Conservation (phyloP, 2,113 vertebrate species). For the Castor canadensis region DNA sequence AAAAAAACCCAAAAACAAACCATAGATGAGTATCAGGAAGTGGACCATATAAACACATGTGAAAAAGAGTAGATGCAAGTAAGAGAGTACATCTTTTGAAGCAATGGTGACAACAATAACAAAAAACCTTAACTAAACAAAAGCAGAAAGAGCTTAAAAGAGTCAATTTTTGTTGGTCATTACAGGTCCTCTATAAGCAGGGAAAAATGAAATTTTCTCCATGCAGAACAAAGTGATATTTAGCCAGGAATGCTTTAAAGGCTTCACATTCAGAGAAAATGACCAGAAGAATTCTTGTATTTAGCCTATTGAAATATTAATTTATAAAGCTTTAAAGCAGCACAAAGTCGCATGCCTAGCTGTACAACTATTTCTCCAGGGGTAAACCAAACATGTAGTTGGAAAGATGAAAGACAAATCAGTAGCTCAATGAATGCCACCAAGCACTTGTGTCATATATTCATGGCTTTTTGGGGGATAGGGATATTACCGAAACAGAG, state of each 20-base stretch:
- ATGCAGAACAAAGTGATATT: background rate
- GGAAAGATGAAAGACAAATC: background rate
- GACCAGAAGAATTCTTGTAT: constrained; percentile 28
- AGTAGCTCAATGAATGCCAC: background rate
- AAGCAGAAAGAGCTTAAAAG: background rate
- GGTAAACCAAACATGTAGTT: background rate
- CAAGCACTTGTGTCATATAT: background rate
- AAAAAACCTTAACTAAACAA: background rate
- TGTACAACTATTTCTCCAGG: background rate
- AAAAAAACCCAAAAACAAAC: background rate
- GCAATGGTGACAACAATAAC: background rate
- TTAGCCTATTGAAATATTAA: constrained; percentile 40
- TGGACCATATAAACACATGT: background rate
- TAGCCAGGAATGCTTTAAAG: constrained; percentile 30
- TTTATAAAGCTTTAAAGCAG: constrained; percentile 46
- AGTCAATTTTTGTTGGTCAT: background rate
- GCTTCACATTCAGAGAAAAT: constrained; percentile 34
- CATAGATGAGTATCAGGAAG: background rate
- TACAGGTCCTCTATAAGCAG: background rate
- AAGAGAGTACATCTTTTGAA: background rate
- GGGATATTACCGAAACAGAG: background rate
- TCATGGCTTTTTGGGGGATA: background rate
- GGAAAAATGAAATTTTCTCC: constrained; percentile 20
- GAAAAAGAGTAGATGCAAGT: background rate
- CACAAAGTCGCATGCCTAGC: background rate